Conservation (phyloP, 1,140 invertebrate genomes). For the Panagrolaimus sp. region DNA sequence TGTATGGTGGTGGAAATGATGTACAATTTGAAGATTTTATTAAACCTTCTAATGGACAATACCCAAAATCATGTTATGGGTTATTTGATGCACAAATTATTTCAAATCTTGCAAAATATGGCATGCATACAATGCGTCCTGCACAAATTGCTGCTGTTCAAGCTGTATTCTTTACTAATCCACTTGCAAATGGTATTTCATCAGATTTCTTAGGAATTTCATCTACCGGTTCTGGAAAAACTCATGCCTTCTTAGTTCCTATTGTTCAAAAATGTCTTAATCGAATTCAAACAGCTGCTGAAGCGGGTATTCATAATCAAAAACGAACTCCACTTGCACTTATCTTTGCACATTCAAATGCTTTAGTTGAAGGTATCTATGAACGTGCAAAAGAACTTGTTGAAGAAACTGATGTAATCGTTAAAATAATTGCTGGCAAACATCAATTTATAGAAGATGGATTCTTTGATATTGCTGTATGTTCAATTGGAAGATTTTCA, state of each 20-base stretch:
- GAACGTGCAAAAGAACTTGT: background rate
- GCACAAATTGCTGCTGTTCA: no score
- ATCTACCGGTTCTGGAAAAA: background rate
- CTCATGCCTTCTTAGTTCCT: background rate
- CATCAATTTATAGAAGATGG: background rate
- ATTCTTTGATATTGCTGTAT: background rate
- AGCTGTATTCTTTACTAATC: no score
- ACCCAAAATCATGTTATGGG: no score
- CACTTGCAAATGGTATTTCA: no score
- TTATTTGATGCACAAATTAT: no score
- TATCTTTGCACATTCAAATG: background rate
- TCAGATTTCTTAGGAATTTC: background rate
- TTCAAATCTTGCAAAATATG: no score
- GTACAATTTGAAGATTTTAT: no score
- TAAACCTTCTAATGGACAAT: no score
- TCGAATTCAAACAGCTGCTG: background rate
- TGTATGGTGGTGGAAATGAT: no score
- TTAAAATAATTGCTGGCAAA: background rate
- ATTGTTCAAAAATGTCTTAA: background rate
- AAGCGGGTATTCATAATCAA: no score
- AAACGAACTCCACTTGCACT: background rate
- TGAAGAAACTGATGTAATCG: background rate
- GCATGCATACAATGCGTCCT: no score
- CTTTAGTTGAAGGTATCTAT: background rate
- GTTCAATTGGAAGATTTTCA: background rate